Conservation (phyloP, 2,797 vertebrate genomes). For the Hydrolagus colliei region DNA sequence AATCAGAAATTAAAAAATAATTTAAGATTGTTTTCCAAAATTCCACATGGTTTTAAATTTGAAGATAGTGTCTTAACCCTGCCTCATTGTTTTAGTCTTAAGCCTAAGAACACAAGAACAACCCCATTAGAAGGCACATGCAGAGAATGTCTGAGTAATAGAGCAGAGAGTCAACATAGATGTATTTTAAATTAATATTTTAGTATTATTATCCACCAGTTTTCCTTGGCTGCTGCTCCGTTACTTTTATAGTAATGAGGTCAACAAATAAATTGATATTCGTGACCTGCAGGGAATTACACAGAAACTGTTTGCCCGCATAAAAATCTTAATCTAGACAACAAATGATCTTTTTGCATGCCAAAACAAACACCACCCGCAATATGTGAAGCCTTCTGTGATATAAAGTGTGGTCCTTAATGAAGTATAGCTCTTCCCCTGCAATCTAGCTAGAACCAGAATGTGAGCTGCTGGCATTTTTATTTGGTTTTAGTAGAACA, state of each 20-base stretch:
- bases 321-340: background rate
- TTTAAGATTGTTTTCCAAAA: too few relatives aligned
- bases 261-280: background rate
- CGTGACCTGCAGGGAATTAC: background rate
- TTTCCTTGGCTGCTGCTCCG: background rate
- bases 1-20: too few relatives aligned
- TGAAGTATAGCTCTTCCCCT: background rate
- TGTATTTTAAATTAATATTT: background rate
- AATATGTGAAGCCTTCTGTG: background rate
- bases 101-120: background rate
- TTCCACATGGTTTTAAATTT: background rate
- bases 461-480: conserved; percentile 13
- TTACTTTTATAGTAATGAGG: background rate
- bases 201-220: too few relatives aligned
- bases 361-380: background rate
- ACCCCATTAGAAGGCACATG: background rate
- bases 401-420: background rate
- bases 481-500: background rate
- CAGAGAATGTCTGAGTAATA: background rate
- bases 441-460: background rate
- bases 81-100: background rate
- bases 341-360: background rate
- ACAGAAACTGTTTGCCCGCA: background rate
- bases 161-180: background rate
- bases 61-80: background rate